Percentiles rank a stretch among this genome's conserved stretches.
Evolutionary conservation across 1,140 invertebrate species (phyloP).

Genomic region (Drosophila biarmipes): DNA sequence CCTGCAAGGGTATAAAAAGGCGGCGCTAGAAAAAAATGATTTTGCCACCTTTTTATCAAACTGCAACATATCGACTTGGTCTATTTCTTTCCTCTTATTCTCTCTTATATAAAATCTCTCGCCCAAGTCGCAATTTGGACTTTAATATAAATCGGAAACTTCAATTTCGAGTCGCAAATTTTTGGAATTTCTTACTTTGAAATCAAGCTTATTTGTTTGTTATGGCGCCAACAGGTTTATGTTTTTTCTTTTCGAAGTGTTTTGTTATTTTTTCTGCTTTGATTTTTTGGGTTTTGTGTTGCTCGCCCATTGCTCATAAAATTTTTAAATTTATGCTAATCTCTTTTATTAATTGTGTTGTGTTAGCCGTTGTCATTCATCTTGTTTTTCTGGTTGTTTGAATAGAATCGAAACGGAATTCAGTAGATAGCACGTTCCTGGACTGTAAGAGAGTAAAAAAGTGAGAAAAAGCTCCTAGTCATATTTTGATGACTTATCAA

Average conservation of each 20-base stretch:
- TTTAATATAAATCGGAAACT: slow-evolving; percentile 49
- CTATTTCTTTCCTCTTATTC: slow-evolving; percentile 1
- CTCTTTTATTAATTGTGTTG: slow-evolving; percentile 38
- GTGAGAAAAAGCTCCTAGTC: slow-evolving; percentile 7
- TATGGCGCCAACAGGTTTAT: slow-evolving; percentile 66
- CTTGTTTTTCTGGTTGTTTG: slow-evolving; percentile 72
- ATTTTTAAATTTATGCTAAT: slow-evolving; percentile 61
- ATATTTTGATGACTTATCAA: slow-evolving; percentile 29
- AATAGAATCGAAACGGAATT: slow-evolving; percentile 2
- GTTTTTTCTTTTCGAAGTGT: slow-evolving; percentile 12
- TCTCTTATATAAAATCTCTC: slow-evolving; percentile 28
- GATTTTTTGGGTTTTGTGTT: slow-evolving; percentile 19
- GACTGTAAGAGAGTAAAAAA: neutral
- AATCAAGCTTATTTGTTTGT: slow-evolving; percentile 46
- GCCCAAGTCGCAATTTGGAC: slow-evolving; percentile 25
- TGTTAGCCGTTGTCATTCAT: slow-evolving; percentile 36
- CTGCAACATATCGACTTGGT: slow-evolving; percentile 21
- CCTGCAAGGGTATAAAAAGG: too few relatives aligned
- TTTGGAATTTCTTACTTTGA: slow-evolving; percentile 49
- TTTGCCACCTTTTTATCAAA: neutral
- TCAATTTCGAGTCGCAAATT: slow-evolving; percentile 50
- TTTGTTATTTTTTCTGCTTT: slow-evolving; percentile 15
- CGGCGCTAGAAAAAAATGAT: too few relatives aligned
- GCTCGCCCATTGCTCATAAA: slow-evolving; percentile 56
- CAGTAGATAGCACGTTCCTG: slow-evolving; percentile 42